Base-by-base conservation (phyloP, 2,113 vertebrate genomes). In the Ochotona princeps region DNA sequence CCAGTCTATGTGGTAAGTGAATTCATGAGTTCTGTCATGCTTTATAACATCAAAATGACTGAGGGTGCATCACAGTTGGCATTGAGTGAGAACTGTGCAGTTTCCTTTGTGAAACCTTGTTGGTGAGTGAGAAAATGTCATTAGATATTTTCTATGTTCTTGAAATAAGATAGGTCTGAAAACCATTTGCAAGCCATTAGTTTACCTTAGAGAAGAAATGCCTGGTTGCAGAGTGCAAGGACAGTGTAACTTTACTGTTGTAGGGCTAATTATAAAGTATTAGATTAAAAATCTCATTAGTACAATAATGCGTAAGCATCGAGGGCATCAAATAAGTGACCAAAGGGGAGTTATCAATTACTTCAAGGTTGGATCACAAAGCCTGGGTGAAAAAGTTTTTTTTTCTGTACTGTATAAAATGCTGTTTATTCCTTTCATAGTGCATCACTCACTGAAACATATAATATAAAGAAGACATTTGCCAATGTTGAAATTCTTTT, bases 281-380 rank as follows among this genome's bases (percentile, higher is more conserved):
- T 57, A 76, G 65, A 13, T 70, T 82, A 44, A 95, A 85, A n/a
- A 60, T 67, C 23, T 73, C 78, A 23, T 60, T 75, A 63, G 9
- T 15, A 2, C 26, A 72, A 28, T 65, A 44, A 57, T 84, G 54
- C 25, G 51, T 51, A 92, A 74, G 44, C 7, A 12, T 69, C 5
- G 28, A 80, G 32, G 12, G 11, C 74, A 9, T 83, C 38, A 80
- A 80, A n/a, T 25, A 83, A 87, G 74, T 44, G 32, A 82, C 44
- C 25, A 74, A 51, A 83, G 21, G 9, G 84, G 87, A 84, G 65
- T 30, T 44, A 0, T 10, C 54, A 84, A 2, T 72, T 82, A 91
- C 57, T 15, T 81, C 26, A 25, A 89, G 17, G 17, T 76, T 65
- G 35, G 88, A 85, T 81, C 72, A 49, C 15, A 93, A 93, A 85